These are phyloP conservation scores for Ephialtes manifestator DNA, from an alignment of 2,888 invertebrate species.

Conservation along the genomic window DNA sequence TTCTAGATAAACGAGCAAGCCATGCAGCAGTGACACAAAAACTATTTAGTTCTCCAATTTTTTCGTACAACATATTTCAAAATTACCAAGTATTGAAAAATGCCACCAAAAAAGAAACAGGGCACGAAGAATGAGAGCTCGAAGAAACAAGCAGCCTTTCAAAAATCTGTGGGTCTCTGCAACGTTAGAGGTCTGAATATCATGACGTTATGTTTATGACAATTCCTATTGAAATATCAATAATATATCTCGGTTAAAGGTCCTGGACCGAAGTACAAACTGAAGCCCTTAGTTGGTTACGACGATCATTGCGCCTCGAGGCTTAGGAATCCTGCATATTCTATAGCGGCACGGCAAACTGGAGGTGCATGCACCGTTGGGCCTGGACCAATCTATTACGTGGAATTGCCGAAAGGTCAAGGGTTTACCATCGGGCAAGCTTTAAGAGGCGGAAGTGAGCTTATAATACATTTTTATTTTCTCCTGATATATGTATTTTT, in stretches of 20 bases:
- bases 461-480: neutral
- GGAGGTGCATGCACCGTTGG: slow-evolving; percentile 74
- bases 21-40: slow-evolving; percentile 36
- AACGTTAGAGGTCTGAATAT: slow-evolving; percentile 42
- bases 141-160: slow-evolving; percentile 56
- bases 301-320: slow-evolving; percentile 88
- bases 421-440: slow-evolving; percentile 74
- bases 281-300: slow-evolving; percentile 89
- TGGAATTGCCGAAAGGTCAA: slow-evolving; percentile 77
- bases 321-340: slow-evolving; percentile 89
- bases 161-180: slow-evolving; percentile 52
- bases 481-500: neutral
- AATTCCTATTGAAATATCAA: neutral
- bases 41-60: slow-evolving; percentile 66
- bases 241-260: slow-evolving; percentile 64
- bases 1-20: slow-evolving; percentile 30
- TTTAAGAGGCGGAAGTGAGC: slow-evolving; percentile 60
- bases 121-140: slow-evolving; percentile 18
- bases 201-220: neutral
- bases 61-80: slow-evolving; percentile 43
- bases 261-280: slow-evolving; percentile 89
- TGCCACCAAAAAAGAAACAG: slow-evolving; percentile 62
- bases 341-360: slow-evolving; percentile 86
- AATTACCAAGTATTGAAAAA: slow-evolving; percentile 62
- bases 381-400: slow-evolving; percentile 86